Conservation (phyloP, 2,113 vertebrate species). For the Phaethon lepturus region DNA sequence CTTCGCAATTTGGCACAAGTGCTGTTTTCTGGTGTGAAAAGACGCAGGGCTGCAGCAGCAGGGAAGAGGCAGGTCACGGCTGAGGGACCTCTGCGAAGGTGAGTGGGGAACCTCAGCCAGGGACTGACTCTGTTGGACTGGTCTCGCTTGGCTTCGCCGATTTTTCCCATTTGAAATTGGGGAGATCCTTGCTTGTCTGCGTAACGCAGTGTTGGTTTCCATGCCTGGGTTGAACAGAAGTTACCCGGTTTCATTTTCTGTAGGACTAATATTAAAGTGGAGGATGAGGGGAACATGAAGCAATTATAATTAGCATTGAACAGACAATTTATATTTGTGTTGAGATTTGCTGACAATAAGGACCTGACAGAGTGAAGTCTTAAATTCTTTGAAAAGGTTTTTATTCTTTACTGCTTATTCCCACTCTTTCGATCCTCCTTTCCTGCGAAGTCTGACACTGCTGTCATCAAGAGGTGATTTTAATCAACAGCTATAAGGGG, state of each 20-base stretch:
- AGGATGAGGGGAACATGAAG: not conserved
- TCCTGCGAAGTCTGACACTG: not conserved
- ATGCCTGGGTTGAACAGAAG: not conserved
- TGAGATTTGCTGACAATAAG: not conserved
- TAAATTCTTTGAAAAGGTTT: not conserved
- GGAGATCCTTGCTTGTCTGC: not conserved
- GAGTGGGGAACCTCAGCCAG: accelerated
- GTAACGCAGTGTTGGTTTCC: accelerated
- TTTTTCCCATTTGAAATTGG: not conserved
- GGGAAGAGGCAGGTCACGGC: not conserved
- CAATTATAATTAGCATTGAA: not conserved
- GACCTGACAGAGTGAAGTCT: not conserved
- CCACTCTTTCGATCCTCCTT: not conserved
- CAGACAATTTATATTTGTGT: not conserved
- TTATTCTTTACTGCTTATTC: not conserved
- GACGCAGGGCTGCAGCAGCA: not conserved
- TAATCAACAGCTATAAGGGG: not conserved
- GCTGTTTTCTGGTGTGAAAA: slow-evolving; percentile 25
- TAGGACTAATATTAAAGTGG: not conserved
- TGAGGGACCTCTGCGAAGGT: not conserved
- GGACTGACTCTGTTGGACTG: not conserved
- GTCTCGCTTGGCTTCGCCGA: not conserved
- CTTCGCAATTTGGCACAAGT: not conserved
- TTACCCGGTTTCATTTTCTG: not conserved
- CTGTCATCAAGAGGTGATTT: not conserved